phyloP scores from a whole-genome alignment of 2,888 invertebrate species.

The Patella ulyssiponensis region DNA sequence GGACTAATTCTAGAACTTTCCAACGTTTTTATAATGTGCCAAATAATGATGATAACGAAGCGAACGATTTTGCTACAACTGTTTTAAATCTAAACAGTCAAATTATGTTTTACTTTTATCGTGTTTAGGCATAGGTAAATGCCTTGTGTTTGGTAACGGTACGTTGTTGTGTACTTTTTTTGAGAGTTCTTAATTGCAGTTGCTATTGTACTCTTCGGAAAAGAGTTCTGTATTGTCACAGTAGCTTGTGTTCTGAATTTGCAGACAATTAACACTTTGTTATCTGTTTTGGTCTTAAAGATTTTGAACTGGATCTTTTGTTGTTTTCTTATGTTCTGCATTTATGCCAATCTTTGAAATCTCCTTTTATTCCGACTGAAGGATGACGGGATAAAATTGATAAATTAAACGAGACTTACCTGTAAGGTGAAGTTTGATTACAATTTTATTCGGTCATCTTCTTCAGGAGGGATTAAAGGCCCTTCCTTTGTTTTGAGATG shows the following conservation, averaged over 20 bases:
- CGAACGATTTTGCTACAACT: not conserved
- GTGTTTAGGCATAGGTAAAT: too few relatives aligned
- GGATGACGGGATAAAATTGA: not conserved
- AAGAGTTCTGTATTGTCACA: too few relatives aligned
- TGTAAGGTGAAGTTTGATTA: not conserved
- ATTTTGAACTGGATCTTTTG: not conserved
- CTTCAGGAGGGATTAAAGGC: slow-evolving; percentile 3
- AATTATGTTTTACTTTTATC: too few relatives aligned
- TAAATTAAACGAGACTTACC: not conserved
- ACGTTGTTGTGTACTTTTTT: too few relatives aligned
- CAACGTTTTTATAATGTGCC: not conserved
- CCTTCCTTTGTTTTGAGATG: not conserved
- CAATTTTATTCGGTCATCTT: slow-evolving; percentile 3
- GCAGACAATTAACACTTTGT: too few relatives aligned
- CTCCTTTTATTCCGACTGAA: not conserved
- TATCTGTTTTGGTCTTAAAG: too few relatives aligned
- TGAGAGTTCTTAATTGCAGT: too few relatives aligned
- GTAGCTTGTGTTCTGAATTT: too few relatives aligned
- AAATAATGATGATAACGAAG: not conserved
- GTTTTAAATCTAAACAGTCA: not conserved
- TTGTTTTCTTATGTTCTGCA: not conserved
- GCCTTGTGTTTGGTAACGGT: too few relatives aligned
- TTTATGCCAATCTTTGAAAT: not conserved
- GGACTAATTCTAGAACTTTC: not conserved
- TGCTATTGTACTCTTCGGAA: too few relatives aligned